A percentile compares a stretch with the other conserved stretches of the same genome.
phyloP scores from a whole-genome alignment of 2,113 vertebrate genomes.

The Sceloporus undulatus region DNA sequence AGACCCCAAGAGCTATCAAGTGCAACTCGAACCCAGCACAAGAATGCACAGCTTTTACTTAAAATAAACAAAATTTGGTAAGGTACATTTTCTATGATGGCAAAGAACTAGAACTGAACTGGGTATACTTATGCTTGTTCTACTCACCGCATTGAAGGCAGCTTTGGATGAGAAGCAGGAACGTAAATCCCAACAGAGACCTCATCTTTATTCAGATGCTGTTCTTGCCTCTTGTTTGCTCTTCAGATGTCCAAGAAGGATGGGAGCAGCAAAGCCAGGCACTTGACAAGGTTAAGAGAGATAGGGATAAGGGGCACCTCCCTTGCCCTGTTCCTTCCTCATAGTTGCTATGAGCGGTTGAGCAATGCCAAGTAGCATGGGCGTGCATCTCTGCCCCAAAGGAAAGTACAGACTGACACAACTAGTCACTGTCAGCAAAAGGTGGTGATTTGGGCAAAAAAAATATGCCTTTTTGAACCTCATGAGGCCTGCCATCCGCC shows the following conservation, averaged over 20 bases:
- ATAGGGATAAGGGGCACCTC: background rate
- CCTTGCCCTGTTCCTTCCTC: slow-evolving; percentile 3
- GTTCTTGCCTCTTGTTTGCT: background rate
- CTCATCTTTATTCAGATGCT: background rate
- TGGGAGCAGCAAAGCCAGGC: background rate
- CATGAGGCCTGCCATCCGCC: background rate
- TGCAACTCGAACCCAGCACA: too few species aligned
- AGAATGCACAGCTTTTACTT: background rate
- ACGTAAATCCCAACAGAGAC: background rate
- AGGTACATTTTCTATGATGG: background rate
- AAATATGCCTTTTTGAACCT: too few species aligned
- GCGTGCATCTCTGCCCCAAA: background rate
- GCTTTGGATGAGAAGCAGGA: slow-evolving; percentile 17
- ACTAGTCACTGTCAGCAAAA: background rate
- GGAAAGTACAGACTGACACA: background rate
- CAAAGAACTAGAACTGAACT: background rate
- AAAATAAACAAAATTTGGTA: slow-evolving; percentile 1
- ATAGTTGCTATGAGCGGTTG: background rate
- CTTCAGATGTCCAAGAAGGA: background rate
- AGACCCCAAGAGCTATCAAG: too few species aligned
- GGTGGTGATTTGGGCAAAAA: too few species aligned
- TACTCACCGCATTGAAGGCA: slow-evolving; percentile 29
- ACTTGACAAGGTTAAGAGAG: background rate
- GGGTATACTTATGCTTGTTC: background rate
- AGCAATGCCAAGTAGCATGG: background rate